These are phyloP conservation scores for Crotalus helleri DNA, from an alignment of 2,113 vertebrate genomes.

Conservation along the genomic window DNA sequence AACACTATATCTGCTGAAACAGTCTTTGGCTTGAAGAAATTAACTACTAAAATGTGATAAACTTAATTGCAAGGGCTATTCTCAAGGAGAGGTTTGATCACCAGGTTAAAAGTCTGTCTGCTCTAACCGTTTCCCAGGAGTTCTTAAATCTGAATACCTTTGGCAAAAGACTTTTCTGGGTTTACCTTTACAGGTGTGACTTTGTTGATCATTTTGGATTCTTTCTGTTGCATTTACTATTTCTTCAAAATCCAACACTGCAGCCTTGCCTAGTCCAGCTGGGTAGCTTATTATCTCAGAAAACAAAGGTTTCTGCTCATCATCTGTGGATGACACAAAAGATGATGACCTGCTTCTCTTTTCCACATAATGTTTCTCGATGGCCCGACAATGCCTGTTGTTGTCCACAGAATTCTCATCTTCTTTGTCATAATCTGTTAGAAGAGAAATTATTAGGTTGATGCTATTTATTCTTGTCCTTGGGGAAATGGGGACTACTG, in stretches of 20 bases:
- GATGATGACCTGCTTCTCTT: conserved; percentile 77
- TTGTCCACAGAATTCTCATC: conserved; percentile 64
- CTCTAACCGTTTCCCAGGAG: background rate
- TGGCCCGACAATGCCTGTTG: conserved; percentile 69
- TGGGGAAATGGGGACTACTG: background rate
- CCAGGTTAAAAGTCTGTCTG: background rate
- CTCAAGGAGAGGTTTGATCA: conserved; percentile 16
- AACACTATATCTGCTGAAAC: background rate
- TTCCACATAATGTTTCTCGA: conserved; percentile 79
- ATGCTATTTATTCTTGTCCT: conserved; percentile 29
- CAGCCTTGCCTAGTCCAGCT: conserved; percentile 68
- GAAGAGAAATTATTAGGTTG: conserved; percentile 53
- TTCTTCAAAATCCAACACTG: conserved; percentile 71
- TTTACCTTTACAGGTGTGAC: conserved; percentile 81
- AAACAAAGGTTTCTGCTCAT: conserved; percentile 85
- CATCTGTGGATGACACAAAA: conserved; percentile 75
- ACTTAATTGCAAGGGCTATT: conserved; percentile 11
- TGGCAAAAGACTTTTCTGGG: background rate
- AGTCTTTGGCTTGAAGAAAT: background rate
- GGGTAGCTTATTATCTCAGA: conserved; percentile 75
- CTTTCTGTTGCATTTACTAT: conserved; percentile 66
- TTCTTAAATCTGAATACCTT: background rate
- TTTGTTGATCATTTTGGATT: conserved; percentile 69
- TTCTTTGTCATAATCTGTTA: conserved; percentile 70
- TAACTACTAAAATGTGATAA: background rate